Evolutionary conservation across 2,797 vertebrate species (phyloP).

Genomic region (Rhabdomys pumilio): DNA sequence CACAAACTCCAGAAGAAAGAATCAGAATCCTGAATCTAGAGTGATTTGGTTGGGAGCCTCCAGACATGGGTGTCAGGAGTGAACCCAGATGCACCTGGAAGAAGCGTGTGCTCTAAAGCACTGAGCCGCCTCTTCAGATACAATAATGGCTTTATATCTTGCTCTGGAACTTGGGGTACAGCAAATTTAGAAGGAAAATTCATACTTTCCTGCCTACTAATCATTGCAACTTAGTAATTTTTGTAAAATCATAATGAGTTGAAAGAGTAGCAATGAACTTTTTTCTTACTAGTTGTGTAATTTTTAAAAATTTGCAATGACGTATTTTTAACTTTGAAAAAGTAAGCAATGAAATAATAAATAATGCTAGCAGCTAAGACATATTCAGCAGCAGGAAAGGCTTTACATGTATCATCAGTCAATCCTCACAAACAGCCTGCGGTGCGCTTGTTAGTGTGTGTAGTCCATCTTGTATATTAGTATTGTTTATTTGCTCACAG

Average conservation of each 20-base stretch:
- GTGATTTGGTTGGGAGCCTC: not conserved
- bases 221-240: conserved; percentile 18
- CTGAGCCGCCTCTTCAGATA: not conserved
- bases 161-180: conserved; percentile 52
- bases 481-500: conserved; percentile 38
- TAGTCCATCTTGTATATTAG: not conserved
- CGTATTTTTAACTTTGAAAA: conserved; percentile 69
- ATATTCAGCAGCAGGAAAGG: not conserved
- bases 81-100: not conserved
- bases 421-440: conserved; percentile 13
- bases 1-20: not conserved
- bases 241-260: conserved; percentile 39
- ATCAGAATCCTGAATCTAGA: not conserved
- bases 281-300: conserved; percentile 32
- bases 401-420: conserved; percentile 26
- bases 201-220: not conserved
- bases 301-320: conserved; percentile 21
- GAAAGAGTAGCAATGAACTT: not conserved
- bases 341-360: conserved; percentile 35
- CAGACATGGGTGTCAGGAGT: not conserved
- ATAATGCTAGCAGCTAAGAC: conserved; percentile 26
- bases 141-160: conserved; percentile 21
- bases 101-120: too few species aligned
- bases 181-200: conserved; percentile 61
- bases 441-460: conserved; percentile 1